Evolutionary conservation across 92 coral and sea anemone genomes (phyloP).

Genomic region (Phenganax subtilis): DNA sequence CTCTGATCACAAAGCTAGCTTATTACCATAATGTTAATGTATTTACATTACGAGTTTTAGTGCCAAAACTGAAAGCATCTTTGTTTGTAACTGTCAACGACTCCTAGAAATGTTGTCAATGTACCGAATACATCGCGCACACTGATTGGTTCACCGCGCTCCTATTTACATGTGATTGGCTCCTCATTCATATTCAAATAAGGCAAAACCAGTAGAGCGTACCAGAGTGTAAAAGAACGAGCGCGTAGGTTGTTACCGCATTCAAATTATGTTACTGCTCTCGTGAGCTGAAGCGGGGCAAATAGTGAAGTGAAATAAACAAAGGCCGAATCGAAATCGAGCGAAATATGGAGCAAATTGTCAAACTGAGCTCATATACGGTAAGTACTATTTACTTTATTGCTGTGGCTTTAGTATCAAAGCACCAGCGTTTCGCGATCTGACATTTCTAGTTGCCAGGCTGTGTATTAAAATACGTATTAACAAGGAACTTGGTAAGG

Average conservation of each 20-base stretch:
- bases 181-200: conserved; percentile 5
- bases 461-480: background rate
- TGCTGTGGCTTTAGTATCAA: background rate
- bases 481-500: background rate
- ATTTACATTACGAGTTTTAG: background rate
- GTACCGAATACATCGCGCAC: background rate
- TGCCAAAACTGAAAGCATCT: conserved; percentile 17
- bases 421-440: background rate
- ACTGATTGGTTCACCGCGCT: conserved; percentile 26
- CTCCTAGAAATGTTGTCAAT: background rate
- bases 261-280: conserved; percentile 9
- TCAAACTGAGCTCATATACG: conserved; percentile 3
- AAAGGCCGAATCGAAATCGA: background rate
- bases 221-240: background rate
- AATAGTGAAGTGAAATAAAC: background rate
- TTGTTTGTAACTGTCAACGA: conserved; percentile 19
- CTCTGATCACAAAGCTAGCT: background rate
- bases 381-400: background rate
- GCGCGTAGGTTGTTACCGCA: background rate
- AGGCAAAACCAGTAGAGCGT: conserved; percentile 30
- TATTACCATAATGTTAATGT: background rate
- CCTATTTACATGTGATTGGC: conserved; percentile 29
- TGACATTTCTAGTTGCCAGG: conserved; percentile 1
- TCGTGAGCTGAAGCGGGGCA: conserved; percentile 18
- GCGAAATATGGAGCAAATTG: conserved; percentile 27